These are phyloP conservation scores for Lampropteryx suffumata DNA, from an alignment of 2,888 invertebrate species.

Conservation along the genomic window DNA sequence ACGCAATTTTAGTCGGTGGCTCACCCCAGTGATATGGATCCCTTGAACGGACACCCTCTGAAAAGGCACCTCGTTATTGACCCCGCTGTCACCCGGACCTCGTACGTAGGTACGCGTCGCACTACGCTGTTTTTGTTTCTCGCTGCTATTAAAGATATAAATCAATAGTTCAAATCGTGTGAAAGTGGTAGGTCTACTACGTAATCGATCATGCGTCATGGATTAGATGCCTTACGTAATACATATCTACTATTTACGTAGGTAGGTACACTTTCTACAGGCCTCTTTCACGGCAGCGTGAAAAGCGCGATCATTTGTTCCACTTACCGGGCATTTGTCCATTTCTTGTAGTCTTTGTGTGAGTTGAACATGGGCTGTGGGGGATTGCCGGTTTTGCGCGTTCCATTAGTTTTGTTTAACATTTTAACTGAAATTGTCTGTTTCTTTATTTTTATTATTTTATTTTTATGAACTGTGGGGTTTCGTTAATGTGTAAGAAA, in stretches of 20 bases:
- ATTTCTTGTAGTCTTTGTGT: slow-evolving; percentile 52
- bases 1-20: background rate
- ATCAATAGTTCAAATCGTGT: too few relatives aligned
- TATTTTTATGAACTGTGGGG: too few relatives aligned
- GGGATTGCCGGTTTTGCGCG: background rate
- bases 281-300: too few relatives aligned
- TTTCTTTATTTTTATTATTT: too few relatives aligned
- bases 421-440: background rate
- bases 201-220: too few relatives aligned
- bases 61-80: slow-evolving; percentile 85
- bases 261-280: too few relatives aligned
- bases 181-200: too few relatives aligned
- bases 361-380: slow-evolving; percentile 32
- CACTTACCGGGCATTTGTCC: slow-evolving; percentile 41
- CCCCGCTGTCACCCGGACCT: slow-evolving; percentile 58
- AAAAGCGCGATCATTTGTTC: too few relatives aligned
- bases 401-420: background rate
- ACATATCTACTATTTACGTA: too few relatives aligned
- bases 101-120: slow-evolving; percentile 40
- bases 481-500: too few relatives aligned
- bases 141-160: slow-evolving; percentile 9
- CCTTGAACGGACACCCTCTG: slow-evolving; percentile 96
- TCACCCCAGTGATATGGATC: slow-evolving; percentile 95
- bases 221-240: too few relatives aligned
- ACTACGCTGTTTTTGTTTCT: slow-evolving; percentile 9